Evolutionary conservation across 2,797 vertebrate species (phyloP), one percentile per base, ranked within the genome.

Genomic region (Eupleurogrammus muticus): DNA sequence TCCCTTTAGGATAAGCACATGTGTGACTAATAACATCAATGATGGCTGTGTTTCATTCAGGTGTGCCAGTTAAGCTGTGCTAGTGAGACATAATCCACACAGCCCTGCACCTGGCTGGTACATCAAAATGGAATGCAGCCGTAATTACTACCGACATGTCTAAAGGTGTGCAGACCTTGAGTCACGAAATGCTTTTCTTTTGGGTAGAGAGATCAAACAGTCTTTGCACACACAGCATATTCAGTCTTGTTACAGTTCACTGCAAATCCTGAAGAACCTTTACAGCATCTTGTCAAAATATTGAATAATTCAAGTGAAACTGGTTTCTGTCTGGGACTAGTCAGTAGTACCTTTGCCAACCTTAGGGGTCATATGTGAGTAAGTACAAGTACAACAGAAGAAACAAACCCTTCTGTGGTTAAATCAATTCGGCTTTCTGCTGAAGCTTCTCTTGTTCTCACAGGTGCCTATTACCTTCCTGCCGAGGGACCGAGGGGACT

Each of bases 391-490:
- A n/a, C n/a, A n/a, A n/a, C n/a, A n/a, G n/a, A n/a, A n/a, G n/a
- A 4, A 16, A 19, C 2, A 5, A 23, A 5, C 47, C 21, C 56
- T 24, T 19, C 13, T 50, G 1, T 14, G 0, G 34, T 73, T 53
- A n/a, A 55, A 53, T 53, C 3, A 11, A 10, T 47, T 50, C 5
- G 0, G 2, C 16, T 12, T 1, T 38, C 1, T 14, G 60, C 6
- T 21, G 0, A 11, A 59, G 16, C 14, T 56, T 44, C 17, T 23
- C 19, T 47, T 77, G 16, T 48, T 65, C 53, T 79, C 9, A 0
- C 84, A 99, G 98, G 90, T 99, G 75, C 91, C 93, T 3, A 35
- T 98, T 44, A 93, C 84, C 0, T 99, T 99, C 92, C 89, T 97
- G 58, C 98, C 98, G 49, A 94, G 96, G 86, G 95, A 96, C 70